These are phyloP conservation scores for Sebastes taczanowskii DNA, from an alignment of 2,797 vertebrate genomes.

Conservation along the genomic window DNA sequence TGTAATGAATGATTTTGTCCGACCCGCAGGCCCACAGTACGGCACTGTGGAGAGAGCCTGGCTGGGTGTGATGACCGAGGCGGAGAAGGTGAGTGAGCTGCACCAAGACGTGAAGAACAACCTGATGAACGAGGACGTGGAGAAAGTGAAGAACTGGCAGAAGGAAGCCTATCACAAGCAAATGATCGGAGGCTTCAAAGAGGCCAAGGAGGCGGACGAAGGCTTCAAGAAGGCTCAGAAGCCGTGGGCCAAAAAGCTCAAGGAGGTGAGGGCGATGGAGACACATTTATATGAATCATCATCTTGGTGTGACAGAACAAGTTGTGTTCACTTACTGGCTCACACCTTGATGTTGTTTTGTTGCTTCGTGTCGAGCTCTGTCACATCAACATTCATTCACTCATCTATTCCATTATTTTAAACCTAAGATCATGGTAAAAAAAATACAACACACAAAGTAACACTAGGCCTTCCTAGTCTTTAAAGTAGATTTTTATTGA, in stretches of 20 bases:
- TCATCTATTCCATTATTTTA: not conserved
- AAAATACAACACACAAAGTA: not conserved
- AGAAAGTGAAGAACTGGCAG: constrained; percentile 99
- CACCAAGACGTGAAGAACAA: constrained; percentile 96
- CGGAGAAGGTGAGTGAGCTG: constrained; percentile 95
- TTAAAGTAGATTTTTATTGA: not conserved
- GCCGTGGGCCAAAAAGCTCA: constrained; percentile 98
- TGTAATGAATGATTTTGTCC: not conserved
- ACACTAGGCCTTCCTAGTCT: not conserved
- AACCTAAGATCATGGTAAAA: not conserved
- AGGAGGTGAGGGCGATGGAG: constrained; percentile 86
- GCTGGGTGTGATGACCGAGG: constrained; percentile 93
- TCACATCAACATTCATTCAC: not conserved
- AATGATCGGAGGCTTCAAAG: constrained; percentile 98
- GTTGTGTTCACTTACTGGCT: not conserved
- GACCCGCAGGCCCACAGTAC: constrained; percentile 90
- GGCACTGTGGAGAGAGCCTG: constrained; percentile 96
- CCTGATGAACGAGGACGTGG: constrained; percentile 90
- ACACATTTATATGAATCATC: not conserved
- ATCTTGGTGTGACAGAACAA: not conserved
- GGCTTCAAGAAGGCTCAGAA: constrained; percentile 99
- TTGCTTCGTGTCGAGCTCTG: not conserved
- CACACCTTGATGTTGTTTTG: not conserved
- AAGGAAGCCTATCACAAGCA: constrained; percentile 98
- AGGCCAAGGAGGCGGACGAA: constrained; percentile 96